Conservation (phyloP, 2,888 invertebrate genomes). For the Euphydryas editha region DNA sequence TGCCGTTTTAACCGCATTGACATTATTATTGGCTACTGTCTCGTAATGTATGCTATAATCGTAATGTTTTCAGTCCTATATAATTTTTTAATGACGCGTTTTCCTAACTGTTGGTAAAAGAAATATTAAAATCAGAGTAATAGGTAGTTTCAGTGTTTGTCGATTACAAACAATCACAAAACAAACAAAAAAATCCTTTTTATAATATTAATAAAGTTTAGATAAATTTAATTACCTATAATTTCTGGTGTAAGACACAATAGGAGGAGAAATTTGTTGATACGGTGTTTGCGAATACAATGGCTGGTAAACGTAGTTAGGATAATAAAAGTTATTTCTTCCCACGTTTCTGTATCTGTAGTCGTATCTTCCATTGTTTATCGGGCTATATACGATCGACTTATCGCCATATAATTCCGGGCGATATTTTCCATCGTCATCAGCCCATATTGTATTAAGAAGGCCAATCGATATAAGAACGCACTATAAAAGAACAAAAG, state of each 20-base stretch:
- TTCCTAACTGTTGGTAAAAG: no score
- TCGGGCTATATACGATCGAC: conserved; percentile 58
- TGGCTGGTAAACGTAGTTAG: conserved; percentile 56
- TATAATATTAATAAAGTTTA: no score
- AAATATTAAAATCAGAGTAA: no score
- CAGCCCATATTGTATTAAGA: conserved; percentile 47
- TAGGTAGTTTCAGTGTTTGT: no score
- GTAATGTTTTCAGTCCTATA: no score
- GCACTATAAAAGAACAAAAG: conserved; percentile 35
- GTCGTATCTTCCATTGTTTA: conserved; percentile 55
- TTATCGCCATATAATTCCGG: conserved; percentile 63
- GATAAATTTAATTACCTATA: conserved; percentile 32
- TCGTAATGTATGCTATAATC: no score
- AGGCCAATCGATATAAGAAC: conserved; percentile 36
- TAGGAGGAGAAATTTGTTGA: conserved; percentile 61
- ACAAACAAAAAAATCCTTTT: no score
- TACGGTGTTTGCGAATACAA: conserved; percentile 51
- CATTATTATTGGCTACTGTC: no score
- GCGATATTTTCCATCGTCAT: conserved; percentile 76
- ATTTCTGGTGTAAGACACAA: conserved; percentile 55
- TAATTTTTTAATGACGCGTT: no score
- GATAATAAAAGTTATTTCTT: conserved; percentile 51
- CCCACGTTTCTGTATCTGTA: conserved; percentile 49
- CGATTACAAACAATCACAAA: neutral
- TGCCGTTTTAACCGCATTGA: no score